Evolutionary conservation across 2,888 invertebrate species (phyloP), one percentile per base, ranked within the genome.

Genomic region (Plagodis pulveraria): DNA sequence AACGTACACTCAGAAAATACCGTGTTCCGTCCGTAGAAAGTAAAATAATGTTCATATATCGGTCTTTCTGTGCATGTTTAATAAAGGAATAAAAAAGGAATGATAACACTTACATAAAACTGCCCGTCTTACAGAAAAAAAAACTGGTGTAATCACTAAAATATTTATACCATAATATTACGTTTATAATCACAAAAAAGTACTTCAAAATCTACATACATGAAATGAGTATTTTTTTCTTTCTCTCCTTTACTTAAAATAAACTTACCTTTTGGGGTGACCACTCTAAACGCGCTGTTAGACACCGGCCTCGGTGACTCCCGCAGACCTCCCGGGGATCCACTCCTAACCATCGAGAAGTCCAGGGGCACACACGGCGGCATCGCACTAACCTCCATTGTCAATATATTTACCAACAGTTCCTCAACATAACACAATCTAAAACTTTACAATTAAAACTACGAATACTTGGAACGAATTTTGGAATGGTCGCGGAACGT

Each of bases 291-390:
- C 34, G 95, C 95, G 91, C 95, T 95, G 72, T 87, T 91, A 36
- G 90, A 87, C 38, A 87, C 89, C 52, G 87, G 86, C 58, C 91
- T 81, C 66, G 92, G 91, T 5, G 91, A 92, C 55, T 87, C 89
- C 65, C 91, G 78, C 61, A 89, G 66, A 35, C 76, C 74, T 32
- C 81, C 83, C 48, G 91, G 86, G 50, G 89, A 86, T 53, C 80
- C 84, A 83, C 78, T 84, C 79, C 93, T 81, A 84, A 92, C 91
- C 92, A 94, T 91, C 61, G 95, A 95, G 87, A 94, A 95, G 93
- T 95, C 95, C 87, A 95, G 83, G 58, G 95, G 95, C 94, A 95
- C 94, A n/a, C n/a, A n/a, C 59, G 93, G 91, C 59, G 93, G 87
- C 88, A 94, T 93, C 50, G 94, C 91, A 92, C 94, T 94, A 72